These are phyloP conservation scores for Esox niger DNA, from an alignment of 2,113 vertebrate species.

Conservation along the genomic window DNA sequence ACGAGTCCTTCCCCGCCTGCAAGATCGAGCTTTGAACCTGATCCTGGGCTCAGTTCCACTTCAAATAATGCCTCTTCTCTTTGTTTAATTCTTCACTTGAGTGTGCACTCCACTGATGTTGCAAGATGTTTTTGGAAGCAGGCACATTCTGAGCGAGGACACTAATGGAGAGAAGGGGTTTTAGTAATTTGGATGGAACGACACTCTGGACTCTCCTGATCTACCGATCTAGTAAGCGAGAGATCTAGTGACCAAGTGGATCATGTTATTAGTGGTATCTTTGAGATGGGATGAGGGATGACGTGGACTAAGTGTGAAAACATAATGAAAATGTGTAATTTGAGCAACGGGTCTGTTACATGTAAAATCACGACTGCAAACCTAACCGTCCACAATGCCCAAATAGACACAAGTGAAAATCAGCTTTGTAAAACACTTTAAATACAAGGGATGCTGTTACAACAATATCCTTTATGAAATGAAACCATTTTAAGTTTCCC, in stretches of 20 bases:
- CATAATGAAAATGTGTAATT: neutral
- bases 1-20: slow-evolving; percentile 98
- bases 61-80: too few relatives aligned
- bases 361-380: neutral
- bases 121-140: too few relatives aligned
- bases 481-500: too few relatives aligned
- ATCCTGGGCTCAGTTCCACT: too few relatives aligned
- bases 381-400: neutral
- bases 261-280: neutral
- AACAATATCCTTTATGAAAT: neutral
- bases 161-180: too few relatives aligned
- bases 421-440: neutral
- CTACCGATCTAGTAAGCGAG: neutral
- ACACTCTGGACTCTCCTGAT: neutral
- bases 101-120: too few relatives aligned
- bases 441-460: neutral
- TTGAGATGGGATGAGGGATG: neutral
- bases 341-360: neutral
- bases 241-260: slow-evolving; percentile 1
- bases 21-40: slow-evolving; percentile 90
- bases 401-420: neutral
- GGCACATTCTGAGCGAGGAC: too few relatives aligned
- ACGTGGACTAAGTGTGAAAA: neutral
- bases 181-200: too few relatives aligned
- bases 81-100: too few relatives aligned